Evolutionary conservation across 2,888 invertebrate species (phyloP), one percentile per base, ranked within the genome.

Genomic region (Ischnura elegans): DNA sequence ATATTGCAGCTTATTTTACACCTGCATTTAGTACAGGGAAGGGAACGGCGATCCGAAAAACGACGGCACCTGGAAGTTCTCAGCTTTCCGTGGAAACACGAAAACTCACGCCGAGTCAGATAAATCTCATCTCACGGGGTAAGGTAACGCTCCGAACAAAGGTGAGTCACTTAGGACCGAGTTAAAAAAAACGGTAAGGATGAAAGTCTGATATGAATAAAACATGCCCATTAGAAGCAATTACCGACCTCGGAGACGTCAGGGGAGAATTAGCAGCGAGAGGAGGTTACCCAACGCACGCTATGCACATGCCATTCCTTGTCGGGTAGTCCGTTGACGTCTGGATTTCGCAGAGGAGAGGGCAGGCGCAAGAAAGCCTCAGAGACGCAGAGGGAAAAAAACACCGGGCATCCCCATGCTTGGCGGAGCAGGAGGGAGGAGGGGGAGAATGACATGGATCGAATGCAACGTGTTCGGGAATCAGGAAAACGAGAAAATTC

Each of bases 231-330:
- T 76, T 76, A 76, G 76, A 76, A 76, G 76, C 36, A 76, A 76
- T 76, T 76, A 76, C 76, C 76, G 16, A 36, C 76, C 76, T 76
- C 76, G 76, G 76, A 76, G 76, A 76, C 36, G 76, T 10, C 6
- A 10, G 29, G 25, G 6, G 61, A 36, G 76, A 76, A 76, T 76
- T 76, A 76, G 76, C 76, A 36, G 76, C 36, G 76, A 76, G 76
- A 21, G 76, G 2, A 76, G 29, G 76, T 76, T 76, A 76, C 76
- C 36, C 76, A 76, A 76, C 76, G 76, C 76, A 76, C 76, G 76
- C 36, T 76, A 76, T 76, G 76, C 29, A 76, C 76, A 76, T 76
- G 36, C 76, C 76, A 76, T 76, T 76, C 76, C 76, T 76, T 76
- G 36, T 13, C 29, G 76, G 16, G 76, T 29, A 76, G 76, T 76